Evolutionary conservation across 2,113 vertebrate genomes (phyloP), one percentile per base, ranked within the genome.

Genomic region (Ancistrus triradiatus): DNA sequence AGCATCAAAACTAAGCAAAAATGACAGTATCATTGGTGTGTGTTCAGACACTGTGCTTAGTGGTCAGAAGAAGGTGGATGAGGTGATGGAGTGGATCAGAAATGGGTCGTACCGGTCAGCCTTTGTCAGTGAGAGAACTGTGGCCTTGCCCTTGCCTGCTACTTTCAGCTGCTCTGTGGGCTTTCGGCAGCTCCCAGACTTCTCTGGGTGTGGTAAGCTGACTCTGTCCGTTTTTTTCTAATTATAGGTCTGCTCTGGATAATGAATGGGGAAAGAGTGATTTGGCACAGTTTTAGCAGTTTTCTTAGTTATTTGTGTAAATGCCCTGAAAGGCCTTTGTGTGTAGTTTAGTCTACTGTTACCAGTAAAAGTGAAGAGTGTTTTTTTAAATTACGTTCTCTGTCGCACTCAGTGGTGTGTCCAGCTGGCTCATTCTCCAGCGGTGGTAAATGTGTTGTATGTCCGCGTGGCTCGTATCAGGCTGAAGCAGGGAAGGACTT

Each of bases 401-500:
- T 18, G 5, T 44, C 33, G 21, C 44, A 11, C n/a, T 44, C 37
- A 93, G 92, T 89, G 15, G 43, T 86, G 48, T 98, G 96, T 83
- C 92, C 93, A 1, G 81, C 87, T 0, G 95, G 95, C 47, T 92
- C 83, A 44, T 90, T 80, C 74, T 91, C 73, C 69, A 82, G 71
- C 14, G 73, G 83, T 0, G 74, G 80, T 21, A 77, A 21, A 14
- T 98, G 96, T 68, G 25, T 76, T 49, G 84, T 77, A 7, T 98
- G 96, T 74, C 90, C 90, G n/a, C 25, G 69, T 61, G 93, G 93
- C 59, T 93, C 85, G 77, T 98, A 95, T 81, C 95, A 98, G 78
- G 77, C 88, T 0, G 70, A 75, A 74, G 76, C 88, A 52, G 93
- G 91, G 67, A 78, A 65, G 71, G 65, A 66, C 49, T 74, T 78